Base-by-base conservation (phyloP, 2,113 vertebrate genomes). In the Vimba vimba region DNA sequence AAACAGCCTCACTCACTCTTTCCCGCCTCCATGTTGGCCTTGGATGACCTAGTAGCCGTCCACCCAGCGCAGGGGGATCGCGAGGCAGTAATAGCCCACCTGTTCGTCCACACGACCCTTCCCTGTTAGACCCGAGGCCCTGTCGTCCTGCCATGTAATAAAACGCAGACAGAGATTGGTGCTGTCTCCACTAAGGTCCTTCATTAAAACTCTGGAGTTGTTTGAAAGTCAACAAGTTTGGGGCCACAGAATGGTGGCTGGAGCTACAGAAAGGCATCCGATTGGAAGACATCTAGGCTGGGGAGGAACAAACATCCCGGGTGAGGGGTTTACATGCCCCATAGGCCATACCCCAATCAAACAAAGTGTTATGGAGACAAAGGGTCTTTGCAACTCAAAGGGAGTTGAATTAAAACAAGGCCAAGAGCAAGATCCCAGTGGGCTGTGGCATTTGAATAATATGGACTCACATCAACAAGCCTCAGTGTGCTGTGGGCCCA, bases 221-320 rank as follows among this genome's bases (percentile, higher is more conserved):
- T 92, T 88, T 92, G 90, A 93, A 93, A 93, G 91, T 91, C 89
- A 17, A 57, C 47, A 45, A 59, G 75, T 85, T 71, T 45, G 52
- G 27, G 21, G 62, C 60, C 45, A 12, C 50, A 23, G 17, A 66
- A 45, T 5, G 25, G 30, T 27, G n/a, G 25, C 47, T 75, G 71
- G 30, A 82, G 45, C 30, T 47, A 39, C 19, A 73, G 81, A 71
- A 71, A 8, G 43, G 43, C 45, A 25, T 76, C 62, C 75, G 79
- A 82, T 77, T 84, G 66, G 59, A 85, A 50, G 74, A 87, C 62
- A 8, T 6, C 36, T 21, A 69, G 17, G 17, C 19, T 47, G n/a
- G 36, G 66, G 77, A 19, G 50, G 71, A 25, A 81, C 68, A 52
- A 59, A 33, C 25, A 36, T 55, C 59, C n/a, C 30, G 47, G 45